Conservation (phyloP, 2,888 invertebrate genomes). For the Ectemnius lituratus region DNA sequence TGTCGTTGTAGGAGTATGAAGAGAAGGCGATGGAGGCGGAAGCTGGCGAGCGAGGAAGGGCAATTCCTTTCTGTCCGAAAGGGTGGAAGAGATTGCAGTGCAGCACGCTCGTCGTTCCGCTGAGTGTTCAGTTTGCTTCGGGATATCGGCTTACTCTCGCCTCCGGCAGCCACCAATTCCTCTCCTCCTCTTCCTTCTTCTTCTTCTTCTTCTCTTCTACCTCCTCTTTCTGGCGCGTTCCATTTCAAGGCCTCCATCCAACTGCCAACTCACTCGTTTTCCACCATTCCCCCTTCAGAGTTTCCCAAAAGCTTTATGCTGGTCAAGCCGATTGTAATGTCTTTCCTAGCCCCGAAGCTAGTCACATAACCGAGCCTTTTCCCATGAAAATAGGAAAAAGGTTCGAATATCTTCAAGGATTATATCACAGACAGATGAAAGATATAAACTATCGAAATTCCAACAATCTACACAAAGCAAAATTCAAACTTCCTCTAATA, state of each 20-base stretch:
- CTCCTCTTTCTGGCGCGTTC: too few relatives aligned
- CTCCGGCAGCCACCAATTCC: neutral
- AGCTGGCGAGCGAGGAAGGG: constrained; percentile 28
- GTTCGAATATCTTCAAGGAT: neutral
- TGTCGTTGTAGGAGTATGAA: too few relatives aligned
- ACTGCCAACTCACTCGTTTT: constrained; percentile 20
- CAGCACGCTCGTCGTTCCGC: constrained; percentile 34
- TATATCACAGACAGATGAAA: too few relatives aligned
- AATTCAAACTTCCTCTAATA: neutral
- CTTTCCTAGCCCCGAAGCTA: neutral
- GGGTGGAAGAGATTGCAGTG: constrained; percentile 43
- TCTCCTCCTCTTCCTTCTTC: neutral
- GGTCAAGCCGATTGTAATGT: constrained; percentile 44
- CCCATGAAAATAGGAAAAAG: constrained; percentile 28
- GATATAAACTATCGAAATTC: too few relatives aligned
- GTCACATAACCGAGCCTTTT: too few relatives aligned
- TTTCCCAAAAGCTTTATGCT: constrained; percentile 46
- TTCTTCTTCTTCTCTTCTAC: too few relatives aligned
- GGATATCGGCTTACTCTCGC: constrained; percentile 39
- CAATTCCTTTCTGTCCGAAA: constrained; percentile 43
- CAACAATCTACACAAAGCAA: neutral
- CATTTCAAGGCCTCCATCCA: too few relatives aligned
- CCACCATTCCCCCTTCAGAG: constrained; percentile 19
- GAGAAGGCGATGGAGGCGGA: constrained; percentile 3
- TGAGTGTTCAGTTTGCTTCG: constrained; percentile 51